Evolutionary conservation across 2,113 vertebrate genomes (phyloP).

Genomic region (Prionailurus bengalensis): DNA sequence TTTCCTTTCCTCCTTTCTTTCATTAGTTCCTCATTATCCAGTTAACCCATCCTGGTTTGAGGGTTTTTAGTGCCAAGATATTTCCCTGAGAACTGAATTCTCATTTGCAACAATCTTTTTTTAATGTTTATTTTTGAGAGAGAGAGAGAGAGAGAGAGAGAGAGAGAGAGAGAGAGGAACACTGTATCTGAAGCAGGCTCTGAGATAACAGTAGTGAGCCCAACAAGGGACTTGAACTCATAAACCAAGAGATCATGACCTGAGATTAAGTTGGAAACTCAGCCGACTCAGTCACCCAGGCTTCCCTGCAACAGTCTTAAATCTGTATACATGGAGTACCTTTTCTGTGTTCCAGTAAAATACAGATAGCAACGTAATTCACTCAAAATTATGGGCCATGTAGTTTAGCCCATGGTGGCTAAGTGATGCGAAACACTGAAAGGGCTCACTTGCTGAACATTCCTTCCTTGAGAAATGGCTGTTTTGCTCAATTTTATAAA

Average conservation of each 20-base stretch:
- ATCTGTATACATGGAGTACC: neutral
- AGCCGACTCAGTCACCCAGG: too few species aligned
- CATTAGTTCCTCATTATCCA: neutral
- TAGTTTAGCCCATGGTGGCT: neutral
- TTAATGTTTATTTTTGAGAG: too few species aligned
- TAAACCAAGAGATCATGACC: too few species aligned
- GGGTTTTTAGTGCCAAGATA: neutral
- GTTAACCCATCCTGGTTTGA: neutral
- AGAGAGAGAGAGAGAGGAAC: too few species aligned
- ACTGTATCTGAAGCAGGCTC: too few species aligned
- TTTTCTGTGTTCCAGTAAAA: neutral
- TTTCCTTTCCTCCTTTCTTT: neutral
- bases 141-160: too few species aligned
- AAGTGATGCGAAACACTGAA: neutral
- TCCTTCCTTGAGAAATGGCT: neutral
- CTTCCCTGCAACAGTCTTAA: neutral
- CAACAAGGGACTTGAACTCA: too few species aligned
- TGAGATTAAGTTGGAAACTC: too few species aligned
- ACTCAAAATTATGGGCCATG: neutral
- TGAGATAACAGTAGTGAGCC: too few species aligned
- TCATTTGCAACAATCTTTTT: neutral
- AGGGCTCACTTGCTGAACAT: conserved; percentile 6
- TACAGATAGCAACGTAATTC: neutral
- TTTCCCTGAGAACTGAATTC: neutral
- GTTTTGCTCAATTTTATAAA: conserved; percentile 25